These are phyloP conservation scores for Phengaris alcon DNA, from an alignment of 2,888 invertebrate species.

Conservation along the genomic window DNA sequence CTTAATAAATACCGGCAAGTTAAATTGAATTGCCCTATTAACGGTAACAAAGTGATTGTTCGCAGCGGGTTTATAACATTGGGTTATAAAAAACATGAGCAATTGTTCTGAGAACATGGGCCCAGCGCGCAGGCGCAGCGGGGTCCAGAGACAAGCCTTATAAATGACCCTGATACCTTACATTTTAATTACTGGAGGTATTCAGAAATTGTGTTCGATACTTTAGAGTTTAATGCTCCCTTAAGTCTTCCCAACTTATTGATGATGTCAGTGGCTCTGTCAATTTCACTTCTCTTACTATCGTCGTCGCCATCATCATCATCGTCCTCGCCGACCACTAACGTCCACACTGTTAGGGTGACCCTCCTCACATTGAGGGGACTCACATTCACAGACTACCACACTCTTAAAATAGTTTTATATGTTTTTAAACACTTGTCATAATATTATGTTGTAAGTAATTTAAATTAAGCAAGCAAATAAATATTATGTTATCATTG, in stretches of 20 bases:
- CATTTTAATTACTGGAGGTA: conserved; percentile 15
- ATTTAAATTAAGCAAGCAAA: too few species aligned
- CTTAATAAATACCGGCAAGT: conserved; percentile 6
- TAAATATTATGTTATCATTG: too few species aligned
- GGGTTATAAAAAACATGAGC: neutral
- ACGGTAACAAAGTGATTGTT: conserved; percentile 13
- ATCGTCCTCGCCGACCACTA: too few species aligned
- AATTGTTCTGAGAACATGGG: conserved; percentile 19
- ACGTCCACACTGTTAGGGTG: too few species aligned
- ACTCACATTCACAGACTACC: neutral
- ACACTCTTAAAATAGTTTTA: too few species aligned
- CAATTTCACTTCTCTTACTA: too few species aligned
- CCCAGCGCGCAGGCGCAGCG: conserved; percentile 51
- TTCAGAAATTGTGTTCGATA: neutral
- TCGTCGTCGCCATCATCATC: too few species aligned
- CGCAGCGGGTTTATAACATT: neutral
- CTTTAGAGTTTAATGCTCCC: conserved; percentile 9
- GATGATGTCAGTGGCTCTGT: neutral
- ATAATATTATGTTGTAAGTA: too few species aligned
- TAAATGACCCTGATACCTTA: conserved; percentile 17
- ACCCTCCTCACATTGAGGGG: too few species aligned
- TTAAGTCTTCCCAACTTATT: neutral
- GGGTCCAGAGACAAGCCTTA: conserved; percentile 27
- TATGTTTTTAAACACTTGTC: too few species aligned
- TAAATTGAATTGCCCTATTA: neutral